Conservation (phyloP, 2,797 vertebrate genomes). For the Aplochiton taeniatus region DNA sequence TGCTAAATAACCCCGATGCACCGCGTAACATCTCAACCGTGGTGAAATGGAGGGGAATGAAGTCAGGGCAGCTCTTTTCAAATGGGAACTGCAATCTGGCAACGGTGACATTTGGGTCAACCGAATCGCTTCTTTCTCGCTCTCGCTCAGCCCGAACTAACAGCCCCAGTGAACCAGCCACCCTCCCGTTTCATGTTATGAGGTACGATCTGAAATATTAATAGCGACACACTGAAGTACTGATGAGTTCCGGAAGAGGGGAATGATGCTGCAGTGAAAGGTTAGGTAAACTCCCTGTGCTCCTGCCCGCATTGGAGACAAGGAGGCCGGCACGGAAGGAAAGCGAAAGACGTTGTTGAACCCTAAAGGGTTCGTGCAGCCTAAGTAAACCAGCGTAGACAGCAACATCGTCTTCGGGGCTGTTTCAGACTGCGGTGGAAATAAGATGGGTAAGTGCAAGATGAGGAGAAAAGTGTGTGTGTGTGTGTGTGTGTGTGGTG, state of each 20-base stretch:
- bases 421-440: constrained; percentile 53
- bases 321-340: constrained; percentile 18
- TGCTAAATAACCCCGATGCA: constrained; percentile 47
- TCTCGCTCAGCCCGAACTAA: constrained; percentile 39
- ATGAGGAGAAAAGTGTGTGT: no score
- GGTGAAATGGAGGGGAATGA: constrained; percentile 41
- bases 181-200: constrained; percentile 38
- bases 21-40: constrained; percentile 30
- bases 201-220: constrained; percentile 48
- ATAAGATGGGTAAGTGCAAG: constrained; percentile 33
- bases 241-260: not conserved
- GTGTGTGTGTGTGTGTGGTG: no score
- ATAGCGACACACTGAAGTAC: constrained; percentile 20
- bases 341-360: not conserved
- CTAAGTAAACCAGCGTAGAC: not conserved
- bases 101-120: constrained; percentile 60
- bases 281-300: constrained; percentile 20
- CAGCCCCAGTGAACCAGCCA: constrained; percentile 25
- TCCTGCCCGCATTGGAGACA: constrained; percentile 11
- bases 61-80: constrained; percentile 26
- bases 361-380: no score
- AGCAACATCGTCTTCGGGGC: constrained; percentile 9
- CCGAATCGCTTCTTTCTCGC: constrained; percentile 34
- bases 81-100: constrained; percentile 44
- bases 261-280: constrained; percentile 26